Conservation (phyloP, 2,888 invertebrate genomes). For the Dynastes grantii region DNA sequence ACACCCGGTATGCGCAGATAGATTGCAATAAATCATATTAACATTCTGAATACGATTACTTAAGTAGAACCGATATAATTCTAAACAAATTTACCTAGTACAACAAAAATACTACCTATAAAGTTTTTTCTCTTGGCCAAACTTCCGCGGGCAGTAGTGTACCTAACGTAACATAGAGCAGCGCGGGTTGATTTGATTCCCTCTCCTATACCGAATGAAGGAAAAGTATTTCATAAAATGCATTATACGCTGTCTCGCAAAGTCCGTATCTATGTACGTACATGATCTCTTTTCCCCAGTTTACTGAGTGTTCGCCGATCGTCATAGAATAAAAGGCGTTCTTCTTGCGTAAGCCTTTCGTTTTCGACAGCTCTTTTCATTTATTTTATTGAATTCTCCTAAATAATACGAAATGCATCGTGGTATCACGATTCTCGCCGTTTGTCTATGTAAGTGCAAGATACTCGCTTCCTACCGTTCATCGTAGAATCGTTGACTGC, state of each 20-base stretch:
- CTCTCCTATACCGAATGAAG: constrained; percentile 18
- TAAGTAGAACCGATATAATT: too few species aligned
- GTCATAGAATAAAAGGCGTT: neutral
- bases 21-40: too few species aligned
- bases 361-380: neutral
- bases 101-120: too few species aligned
- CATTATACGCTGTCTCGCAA: neutral
- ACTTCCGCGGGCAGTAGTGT: too few species aligned
- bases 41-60: too few species aligned
- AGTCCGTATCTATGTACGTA: neutral
- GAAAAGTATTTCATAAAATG: constrained; percentile 17
- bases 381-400: neutral
- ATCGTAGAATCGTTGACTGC: neutral
- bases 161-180: too few species aligned
- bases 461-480: neutral
- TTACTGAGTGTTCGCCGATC: neutral
- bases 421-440: constrained; percentile 9
- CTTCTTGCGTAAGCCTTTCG: neutral
- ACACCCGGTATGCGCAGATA: too few species aligned
- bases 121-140: too few species aligned
- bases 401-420: constrained; percentile 15
- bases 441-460: constrained; percentile 36
- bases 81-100: too few species aligned
- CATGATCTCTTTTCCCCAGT: constrained; percentile 6
- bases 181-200: neutral